phyloP scores from a whole-genome alignment of 2,888 invertebrate genomes.

The Mythimna lalbum region DNA sequence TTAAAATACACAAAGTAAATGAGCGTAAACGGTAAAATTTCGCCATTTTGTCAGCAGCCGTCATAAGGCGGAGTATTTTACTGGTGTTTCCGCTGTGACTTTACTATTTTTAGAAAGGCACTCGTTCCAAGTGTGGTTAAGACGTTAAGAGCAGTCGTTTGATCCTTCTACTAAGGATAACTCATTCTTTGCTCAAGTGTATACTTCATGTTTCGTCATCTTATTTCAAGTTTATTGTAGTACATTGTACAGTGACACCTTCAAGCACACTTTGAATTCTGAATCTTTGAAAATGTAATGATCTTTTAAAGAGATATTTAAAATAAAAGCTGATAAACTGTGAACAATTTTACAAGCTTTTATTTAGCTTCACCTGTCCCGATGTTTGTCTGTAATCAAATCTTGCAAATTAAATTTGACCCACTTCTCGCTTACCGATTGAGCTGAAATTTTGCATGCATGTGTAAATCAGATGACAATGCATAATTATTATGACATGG shows the following conservation, averaged over 20 bases:
- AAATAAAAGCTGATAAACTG: background rate
- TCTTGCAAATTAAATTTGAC: no score
- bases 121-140: slow-evolving; percentile 39
- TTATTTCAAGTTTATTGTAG: slow-evolving; percentile 18
- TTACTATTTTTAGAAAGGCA: slow-evolving; percentile 38
- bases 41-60: slow-evolving; percentile 18
- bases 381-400: no score
- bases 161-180: slow-evolving; percentile 37
- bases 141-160: slow-evolving; percentile 37
- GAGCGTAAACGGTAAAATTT: slow-evolving; percentile 17
- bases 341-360: background rate
- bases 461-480: no score
- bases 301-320: background rate
- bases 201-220: slow-evolving; percentile 10
- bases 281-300: background rate
- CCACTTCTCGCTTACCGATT: no score
- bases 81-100: slow-evolving; percentile 30
- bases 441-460: no score
- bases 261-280: background rate
- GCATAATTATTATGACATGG: no score
- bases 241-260: slow-evolving; percentile 9
- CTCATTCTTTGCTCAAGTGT: slow-evolving; percentile 23
- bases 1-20: slow-evolving; percentile 39
- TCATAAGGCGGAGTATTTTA: slow-evolving; percentile 33
- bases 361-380: no score